These are phyloP conservation scores for Dinoponera quadriceps DNA, from an alignment of 1,140 invertebrate genomes.

Conservation along the genomic window DNA sequence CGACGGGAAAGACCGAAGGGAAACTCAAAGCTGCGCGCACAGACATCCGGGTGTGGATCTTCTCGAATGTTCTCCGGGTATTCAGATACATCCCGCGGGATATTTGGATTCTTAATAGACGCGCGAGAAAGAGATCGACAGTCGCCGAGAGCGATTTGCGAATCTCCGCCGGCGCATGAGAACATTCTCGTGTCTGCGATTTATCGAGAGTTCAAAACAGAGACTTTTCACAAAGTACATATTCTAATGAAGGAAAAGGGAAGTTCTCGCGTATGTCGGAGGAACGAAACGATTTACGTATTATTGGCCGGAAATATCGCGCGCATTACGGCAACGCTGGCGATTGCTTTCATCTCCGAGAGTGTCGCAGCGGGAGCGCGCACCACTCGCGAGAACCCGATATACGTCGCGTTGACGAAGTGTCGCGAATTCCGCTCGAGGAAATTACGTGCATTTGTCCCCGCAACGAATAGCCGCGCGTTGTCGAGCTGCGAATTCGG, in stretches of 20 bases:
- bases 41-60: too few species aligned
- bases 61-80: not conserved
- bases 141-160: too few species aligned
- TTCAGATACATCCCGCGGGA: not conserved
- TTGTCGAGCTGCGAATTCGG: not conserved
- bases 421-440: not conserved
- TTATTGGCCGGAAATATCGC: not conserved
- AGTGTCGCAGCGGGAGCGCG: not conserved
- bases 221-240: not conserved
- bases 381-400: not conserved
- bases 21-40: not conserved
- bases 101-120: not conserved
- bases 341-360: not conserved
- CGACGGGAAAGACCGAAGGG: not conserved
- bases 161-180: too few species aligned
- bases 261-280: not conserved
- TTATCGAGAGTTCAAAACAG: too few species aligned
- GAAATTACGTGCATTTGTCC: slow-evolving; percentile 23
- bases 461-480: not conserved
- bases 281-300: not conserved
- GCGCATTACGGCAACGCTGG: not conserved
- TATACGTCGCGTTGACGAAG: slow-evolving; percentile 14
- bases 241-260: not conserved
- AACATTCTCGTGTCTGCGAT: too few species aligned
- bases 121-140: too few species aligned